Conservation (phyloP, 2,888 invertebrate genomes). For the Pterobdella sp. region DNA sequence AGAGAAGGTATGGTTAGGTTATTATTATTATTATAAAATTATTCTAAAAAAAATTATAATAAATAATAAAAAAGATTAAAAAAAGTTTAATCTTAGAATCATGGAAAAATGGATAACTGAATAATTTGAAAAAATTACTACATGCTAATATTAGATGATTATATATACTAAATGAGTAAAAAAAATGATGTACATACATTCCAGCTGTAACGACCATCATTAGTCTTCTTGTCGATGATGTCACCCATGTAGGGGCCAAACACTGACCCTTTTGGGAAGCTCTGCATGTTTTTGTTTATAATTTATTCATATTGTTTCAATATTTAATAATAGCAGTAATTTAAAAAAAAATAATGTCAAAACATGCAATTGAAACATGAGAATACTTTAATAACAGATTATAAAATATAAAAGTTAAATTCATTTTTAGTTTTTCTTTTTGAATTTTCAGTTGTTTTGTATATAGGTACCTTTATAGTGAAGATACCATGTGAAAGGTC, state of each 20-base stretch:
- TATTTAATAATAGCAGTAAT: no score
- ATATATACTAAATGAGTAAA: background rate
- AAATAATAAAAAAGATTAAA: background rate
- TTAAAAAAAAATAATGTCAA: no score
- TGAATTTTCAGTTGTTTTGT: no score
- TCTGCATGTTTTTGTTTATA: no score
- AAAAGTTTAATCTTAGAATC: background rate
- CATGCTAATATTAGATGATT: background rate
- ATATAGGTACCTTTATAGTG: background rate
- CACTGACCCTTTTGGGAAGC: conserved; percentile 8
- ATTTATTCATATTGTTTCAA: no score
- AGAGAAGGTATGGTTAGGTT: background rate
- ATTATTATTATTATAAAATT: background rate
- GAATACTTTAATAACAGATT: no score
- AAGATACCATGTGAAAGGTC: conserved; percentile 8
- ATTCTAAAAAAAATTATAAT: background rate
- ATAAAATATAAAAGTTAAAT: no score
- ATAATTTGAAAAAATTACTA: background rate
- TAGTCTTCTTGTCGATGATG: background rate
- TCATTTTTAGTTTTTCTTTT: no score
- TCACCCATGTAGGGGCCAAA: conserved; percentile 3
- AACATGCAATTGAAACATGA: no score
- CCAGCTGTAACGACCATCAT: background rate
- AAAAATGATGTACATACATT: background rate
- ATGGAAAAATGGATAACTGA: background rate